phyloP scores from a whole-genome alignment of 2,797 vertebrate genomes.

The Clarias fuscus region DNA sequence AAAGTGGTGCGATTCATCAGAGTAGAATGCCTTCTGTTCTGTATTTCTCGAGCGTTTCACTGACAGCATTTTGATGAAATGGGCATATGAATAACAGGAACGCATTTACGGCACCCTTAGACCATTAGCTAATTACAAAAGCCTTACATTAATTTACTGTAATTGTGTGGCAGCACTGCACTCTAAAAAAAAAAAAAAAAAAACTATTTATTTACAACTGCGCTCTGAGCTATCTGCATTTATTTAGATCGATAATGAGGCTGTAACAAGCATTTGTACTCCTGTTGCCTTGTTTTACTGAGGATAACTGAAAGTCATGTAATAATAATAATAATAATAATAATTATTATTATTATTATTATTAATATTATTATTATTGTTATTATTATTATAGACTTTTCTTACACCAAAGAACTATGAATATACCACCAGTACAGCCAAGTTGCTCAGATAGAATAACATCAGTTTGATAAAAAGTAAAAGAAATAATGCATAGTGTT shows the following conservation, averaged over 20 bases:
- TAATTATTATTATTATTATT: not conserved
- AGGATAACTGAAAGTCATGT: not conserved
- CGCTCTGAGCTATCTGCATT: not conserved
- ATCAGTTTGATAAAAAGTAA: not conserved
- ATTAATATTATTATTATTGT: too few relatives aligned
- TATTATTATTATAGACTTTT: not conserved
- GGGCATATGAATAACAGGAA: constrained; percentile 13
- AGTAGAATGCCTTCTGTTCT: constrained; percentile 20
- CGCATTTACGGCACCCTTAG: constrained; percentile 17
- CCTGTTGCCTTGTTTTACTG: not conserved
- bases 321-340: not conserved
- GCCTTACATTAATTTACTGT: constrained; percentile 10
- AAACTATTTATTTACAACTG: constrained; percentile 6
- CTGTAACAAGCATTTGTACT: constrained; percentile 2
- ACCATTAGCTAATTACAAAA: constrained; percentile 30
- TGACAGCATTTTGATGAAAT: not conserved
- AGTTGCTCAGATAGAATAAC: not conserved
- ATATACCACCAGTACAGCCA: not conserved
- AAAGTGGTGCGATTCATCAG: constrained; percentile 17
- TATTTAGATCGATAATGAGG: constrained; percentile 10
- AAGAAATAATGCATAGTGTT: not conserved
- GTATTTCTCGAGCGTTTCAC: not conserved
- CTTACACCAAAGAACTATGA: not conserved
- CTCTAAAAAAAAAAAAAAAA: not conserved
- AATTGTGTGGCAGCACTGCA: constrained; percentile 14